Evolutionary conservation across 2,113 vertebrate genomes (phyloP).

Genomic region (Gambusia affinis): DNA sequence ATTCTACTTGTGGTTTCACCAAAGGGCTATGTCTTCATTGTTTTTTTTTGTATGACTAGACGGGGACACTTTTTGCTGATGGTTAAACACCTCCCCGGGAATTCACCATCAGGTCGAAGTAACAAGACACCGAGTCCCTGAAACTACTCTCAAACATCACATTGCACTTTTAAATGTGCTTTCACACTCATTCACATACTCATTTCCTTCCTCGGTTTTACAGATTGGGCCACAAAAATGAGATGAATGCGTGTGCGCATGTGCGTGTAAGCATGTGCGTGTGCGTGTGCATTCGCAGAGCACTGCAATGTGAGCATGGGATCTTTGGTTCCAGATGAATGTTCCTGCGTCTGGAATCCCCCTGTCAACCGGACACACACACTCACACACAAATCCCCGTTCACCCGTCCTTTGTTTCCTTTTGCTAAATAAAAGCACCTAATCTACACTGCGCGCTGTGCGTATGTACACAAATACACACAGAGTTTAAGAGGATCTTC

Average conservation of each 20-base stretch:
- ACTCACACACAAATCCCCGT: constrained; percentile 46
- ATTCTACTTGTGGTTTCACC: constrained; percentile 33
- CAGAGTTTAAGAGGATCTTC: constrained; percentile 64
- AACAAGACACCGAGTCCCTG: constrained; percentile 26
- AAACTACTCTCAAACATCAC: constrained; percentile 24
- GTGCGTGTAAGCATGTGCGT: constrained; percentile 1
- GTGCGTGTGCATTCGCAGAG: constrained; percentile 6
- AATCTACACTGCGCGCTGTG: constrained; percentile 33
- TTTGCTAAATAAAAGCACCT: constrained; percentile 67
- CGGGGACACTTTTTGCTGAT: constrained; percentile 10
- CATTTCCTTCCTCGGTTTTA: constrained; percentile 59
- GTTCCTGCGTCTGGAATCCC: constrained; percentile 72
- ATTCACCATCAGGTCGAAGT: constrained; percentile 41
- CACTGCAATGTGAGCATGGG: constrained; percentile 52
- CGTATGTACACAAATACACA: constrained; percentile 44
- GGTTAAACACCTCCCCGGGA: constrained; percentile 19
- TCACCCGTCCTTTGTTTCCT: constrained; percentile 67
- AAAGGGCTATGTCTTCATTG: constrained; percentile 5
- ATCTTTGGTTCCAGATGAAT: constrained; percentile 66
- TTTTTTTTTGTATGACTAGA: constrained; percentile 33
- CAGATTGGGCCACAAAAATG: constrained; percentile 45
- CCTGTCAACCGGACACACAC: constrained; percentile 59
- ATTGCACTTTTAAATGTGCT: constrained; percentile 23
- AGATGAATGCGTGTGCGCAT: constrained; percentile 2
- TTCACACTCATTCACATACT: constrained; percentile 43